Conservation (phyloP, 2,113 vertebrate species). For the Cettia cetti region DNA sequence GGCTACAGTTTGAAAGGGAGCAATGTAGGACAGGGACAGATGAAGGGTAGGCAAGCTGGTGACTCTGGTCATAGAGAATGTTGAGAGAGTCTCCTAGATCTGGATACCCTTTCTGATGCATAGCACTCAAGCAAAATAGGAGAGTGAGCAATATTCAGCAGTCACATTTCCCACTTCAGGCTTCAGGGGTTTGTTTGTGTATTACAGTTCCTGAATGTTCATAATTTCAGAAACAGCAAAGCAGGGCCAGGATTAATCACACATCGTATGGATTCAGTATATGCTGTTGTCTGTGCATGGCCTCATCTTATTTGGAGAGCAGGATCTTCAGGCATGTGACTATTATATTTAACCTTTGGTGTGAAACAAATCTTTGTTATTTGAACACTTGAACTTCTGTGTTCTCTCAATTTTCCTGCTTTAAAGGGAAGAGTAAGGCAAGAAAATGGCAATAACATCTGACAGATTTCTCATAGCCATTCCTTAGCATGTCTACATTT, state of each 20-base stretch:
- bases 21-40: not conserved
- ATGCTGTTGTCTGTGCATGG: fast-evolving
- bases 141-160: not conserved
- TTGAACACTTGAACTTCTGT: not conserved
- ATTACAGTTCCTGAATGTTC: not conserved
- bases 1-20: not conserved
- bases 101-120: not conserved
- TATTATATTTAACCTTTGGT: not conserved
- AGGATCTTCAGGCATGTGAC: not conserved
- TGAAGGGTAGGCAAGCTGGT: not conserved
- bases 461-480: not conserved
- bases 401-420: not conserved
- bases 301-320: not conserved
- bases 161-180: not conserved
- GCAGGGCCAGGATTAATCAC: not conserved
- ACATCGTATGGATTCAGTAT: fast-evolving
- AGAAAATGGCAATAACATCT: not conserved
- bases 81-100: not conserved
- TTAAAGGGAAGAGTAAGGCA: not conserved
- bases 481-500: not conserved
- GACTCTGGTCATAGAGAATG: not conserved
- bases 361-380: not conserved
- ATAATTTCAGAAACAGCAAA: not conserved
- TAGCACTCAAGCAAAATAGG: not conserved
- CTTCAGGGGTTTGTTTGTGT: not conserved